Percentiles rank a stretch among this genome's conserved stretches.
Conservation (phyloP, 2,888 invertebrate genomes). For the Acanthococcus lagerstroemiae region DNA sequence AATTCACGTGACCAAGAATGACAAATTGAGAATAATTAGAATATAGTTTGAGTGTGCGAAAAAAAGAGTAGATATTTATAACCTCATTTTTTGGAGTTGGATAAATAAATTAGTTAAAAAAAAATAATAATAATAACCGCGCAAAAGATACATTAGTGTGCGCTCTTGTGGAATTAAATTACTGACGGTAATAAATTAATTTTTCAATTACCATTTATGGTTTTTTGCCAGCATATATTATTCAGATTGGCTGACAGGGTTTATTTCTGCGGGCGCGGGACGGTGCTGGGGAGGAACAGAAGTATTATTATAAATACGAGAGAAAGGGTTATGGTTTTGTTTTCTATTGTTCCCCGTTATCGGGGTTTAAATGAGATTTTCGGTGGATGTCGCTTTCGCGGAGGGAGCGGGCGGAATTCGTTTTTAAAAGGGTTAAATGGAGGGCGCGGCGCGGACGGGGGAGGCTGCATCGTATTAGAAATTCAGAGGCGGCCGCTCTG, state of each 20-base stretch:
- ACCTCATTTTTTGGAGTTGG: too few species aligned
- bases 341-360: constrained; percentile 28
- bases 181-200: constrained; percentile 26
- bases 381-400: neutral
- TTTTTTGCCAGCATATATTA: constrained; percentile 27
- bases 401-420: neutral
- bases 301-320: constrained; percentile 19
- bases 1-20: too few species aligned
- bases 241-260: constrained; percentile 27
- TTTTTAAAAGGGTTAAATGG: constrained; percentile 12
- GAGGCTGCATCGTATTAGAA: constrained; percentile 16
- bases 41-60: too few species aligned
- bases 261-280: constrained; percentile 10
- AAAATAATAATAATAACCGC: too few species aligned
- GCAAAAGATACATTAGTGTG: constrained; percentile 20
- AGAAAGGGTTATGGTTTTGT: constrained; percentile 29
- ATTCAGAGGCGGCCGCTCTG: constrained; percentile 22
- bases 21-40: too few species aligned
- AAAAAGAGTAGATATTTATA: too few species aligned
- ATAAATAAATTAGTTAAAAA: too few species aligned
- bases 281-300: neutral
- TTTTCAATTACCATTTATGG: constrained; percentile 29
- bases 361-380: constrained; percentile 29
- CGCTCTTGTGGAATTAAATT: constrained; percentile 21
- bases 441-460: neutral